Conservation (phyloP, 2,113 vertebrate genomes). For the Notiomystis cincta region DNA sequence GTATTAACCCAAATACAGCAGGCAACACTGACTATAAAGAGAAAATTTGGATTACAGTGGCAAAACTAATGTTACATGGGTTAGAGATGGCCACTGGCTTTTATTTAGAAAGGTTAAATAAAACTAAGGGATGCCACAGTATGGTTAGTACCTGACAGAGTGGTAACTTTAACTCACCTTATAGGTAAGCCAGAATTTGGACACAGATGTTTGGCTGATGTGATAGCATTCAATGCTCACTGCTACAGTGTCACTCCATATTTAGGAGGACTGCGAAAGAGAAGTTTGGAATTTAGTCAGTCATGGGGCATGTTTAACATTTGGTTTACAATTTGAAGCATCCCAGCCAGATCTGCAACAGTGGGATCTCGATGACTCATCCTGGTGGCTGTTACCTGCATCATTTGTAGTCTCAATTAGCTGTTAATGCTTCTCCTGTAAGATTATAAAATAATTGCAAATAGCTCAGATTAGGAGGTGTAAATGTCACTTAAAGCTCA, state of each 20-base stretch:
- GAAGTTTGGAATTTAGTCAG: not conserved
- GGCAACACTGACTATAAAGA: not conserved
- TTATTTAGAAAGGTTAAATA: not conserved
- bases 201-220: not conserved
- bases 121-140: not conserved
- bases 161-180: not conserved
- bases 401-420: constrained; percentile 27
- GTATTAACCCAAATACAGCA: not conserved
- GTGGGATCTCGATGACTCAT: not conserved
- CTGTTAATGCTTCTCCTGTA: constrained; percentile 34
- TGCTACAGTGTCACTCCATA: not conserved
- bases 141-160: not conserved
- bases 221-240: not conserved
- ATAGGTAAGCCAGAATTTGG: not conserved
- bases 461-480: constrained; percentile 34
- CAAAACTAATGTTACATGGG: not conserved
- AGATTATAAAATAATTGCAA: constrained; percentile 55
- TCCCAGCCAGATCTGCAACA: not conserved
- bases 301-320: constrained; percentile 26
- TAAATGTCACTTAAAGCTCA: constrained; percentile 60
- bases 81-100: not conserved
- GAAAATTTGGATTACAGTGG: not conserved
- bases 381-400: constrained; percentile 13
- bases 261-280: not conserved
- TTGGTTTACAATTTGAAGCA: constrained; percentile 44